Conservation (phyloP, 1,140 invertebrate genomes). For the Eulimnadia texana region DNA sequence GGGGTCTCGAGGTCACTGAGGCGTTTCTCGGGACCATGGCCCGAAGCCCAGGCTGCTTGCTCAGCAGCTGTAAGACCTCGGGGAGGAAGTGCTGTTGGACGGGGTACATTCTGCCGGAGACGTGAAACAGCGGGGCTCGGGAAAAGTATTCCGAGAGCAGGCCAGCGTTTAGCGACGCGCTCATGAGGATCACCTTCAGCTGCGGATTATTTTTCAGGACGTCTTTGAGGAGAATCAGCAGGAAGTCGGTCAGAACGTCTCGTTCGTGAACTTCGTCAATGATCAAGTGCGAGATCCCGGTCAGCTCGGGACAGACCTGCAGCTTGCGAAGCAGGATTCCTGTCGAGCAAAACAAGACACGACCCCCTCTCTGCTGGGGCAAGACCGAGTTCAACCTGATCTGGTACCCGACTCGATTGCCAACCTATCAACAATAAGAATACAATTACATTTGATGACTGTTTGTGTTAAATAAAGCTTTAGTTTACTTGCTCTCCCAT, state of each 20-base stretch:
- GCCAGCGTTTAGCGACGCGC: constrained; percentile 62
- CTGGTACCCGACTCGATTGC: constrained; percentile 23
- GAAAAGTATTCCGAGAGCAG: constrained; percentile 60
- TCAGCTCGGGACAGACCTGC: constrained; percentile 33
- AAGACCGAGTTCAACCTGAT: constrained; percentile 23
- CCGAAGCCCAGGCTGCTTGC: background rate
- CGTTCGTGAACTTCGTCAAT: constrained; percentile 65
- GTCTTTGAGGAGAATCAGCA: constrained; percentile 38
- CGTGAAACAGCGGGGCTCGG: constrained; percentile 28
- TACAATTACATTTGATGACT: background rate
- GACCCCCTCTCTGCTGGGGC: constrained; percentile 34
- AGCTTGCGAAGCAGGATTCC: constrained; percentile 41
- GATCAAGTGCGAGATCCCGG: constrained; percentile 48
- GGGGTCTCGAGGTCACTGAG: background rate
- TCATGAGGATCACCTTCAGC: constrained; percentile 65
- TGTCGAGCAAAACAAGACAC: constrained; percentile 53
- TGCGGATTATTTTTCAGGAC: constrained; percentile 33
- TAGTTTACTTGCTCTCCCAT: constrained; percentile 20
- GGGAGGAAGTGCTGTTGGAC: constrained; percentile 42
- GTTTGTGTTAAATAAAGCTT: background rate
- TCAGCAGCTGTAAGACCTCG: constrained; percentile 22
- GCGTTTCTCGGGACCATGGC: background rate
- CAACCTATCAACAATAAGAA: constrained; percentile 9
- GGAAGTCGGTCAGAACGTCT: constrained; percentile 45
- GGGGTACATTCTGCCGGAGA: constrained; percentile 39